A percentile compares a stretch with the other conserved stretches of the same genome.
Evolutionary conservation across 2,797 vertebrate species (phyloP).

Genomic region (Eidolon dupreanum): DNA sequence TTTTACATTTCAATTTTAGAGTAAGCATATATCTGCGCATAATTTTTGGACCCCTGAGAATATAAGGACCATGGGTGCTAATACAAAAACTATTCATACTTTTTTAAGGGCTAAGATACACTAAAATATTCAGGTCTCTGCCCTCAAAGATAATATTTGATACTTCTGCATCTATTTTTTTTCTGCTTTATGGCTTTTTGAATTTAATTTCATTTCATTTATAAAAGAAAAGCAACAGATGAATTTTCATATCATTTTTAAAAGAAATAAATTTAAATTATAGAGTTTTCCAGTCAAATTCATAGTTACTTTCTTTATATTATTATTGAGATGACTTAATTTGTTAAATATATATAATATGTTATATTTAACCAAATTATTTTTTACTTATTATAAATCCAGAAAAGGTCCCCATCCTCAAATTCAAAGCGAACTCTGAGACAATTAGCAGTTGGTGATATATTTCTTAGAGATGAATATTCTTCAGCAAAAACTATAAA

Average conservation of each 20-base stretch:
- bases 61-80: background rate
- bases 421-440: background rate
- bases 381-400: background rate
- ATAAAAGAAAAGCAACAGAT: background rate
- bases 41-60: background rate
- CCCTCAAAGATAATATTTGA: background rate
- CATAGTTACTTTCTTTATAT: background rate
- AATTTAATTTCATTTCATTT: slow-evolving; percentile 14
- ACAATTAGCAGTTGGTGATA: background rate
- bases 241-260: background rate
- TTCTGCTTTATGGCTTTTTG: background rate
- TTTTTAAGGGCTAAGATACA: background rate
- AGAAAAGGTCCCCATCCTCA: background rate
- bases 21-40: background rate
- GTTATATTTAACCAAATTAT: background rate
- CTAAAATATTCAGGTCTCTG: background rate
- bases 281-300: background rate
- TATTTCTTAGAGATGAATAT: background rate
- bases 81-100: background rate
- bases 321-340: background rate
- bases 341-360: background rate
- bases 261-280: background rate
- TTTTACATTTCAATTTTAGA: background rate
- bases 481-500: background rate
- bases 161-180: background rate